Base-by-base conservation (phyloP, 2,797 vertebrate species). In the Cygnus olor region DNA sequence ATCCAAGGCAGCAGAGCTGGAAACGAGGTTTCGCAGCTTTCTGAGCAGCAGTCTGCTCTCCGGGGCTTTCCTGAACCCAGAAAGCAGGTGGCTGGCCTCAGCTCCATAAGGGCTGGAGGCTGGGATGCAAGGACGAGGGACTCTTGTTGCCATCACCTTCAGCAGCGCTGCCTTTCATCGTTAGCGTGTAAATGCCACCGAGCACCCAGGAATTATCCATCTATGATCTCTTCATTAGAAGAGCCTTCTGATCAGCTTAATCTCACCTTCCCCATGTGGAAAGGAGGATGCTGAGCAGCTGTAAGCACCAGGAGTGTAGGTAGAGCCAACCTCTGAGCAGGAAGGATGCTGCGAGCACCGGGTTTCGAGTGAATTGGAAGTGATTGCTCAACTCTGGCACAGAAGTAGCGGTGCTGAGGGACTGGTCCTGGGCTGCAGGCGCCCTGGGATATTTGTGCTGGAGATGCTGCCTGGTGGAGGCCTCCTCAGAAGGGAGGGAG, bases 151-250 rank as follows among this genome's bases (percentile, higher is more conserved):
- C 56, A 15, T 83, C 80, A 81, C 94, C 90, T 89, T 90, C 69
- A 90, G 16, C 72, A 57, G 70, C 49, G 60, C 40, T 5, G 73
- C 47, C 40, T 94, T 85, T 91, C 93, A 84, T 84, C 85, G 34
- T 36, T 30, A 76, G 58, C 88, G 13, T 53, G 79, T 72, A 86
- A 94, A 92, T 90, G 69, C 71, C 93, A 82, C 63, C 22, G 13
- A 85, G 49, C 86, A 71, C 84, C 90, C 90, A 78, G 96, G 91
- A 94, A 64, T 89, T 54, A 58, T 17, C 80, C 36, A 9, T 4
- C 73, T 95, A 20, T 88, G 94, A 92, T 95, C 92, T 91, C 87
- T 88, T 80, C 82, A 88, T 89, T 87, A 96, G 73, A 78, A 58
- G 64, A 92, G 88, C 88, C 77, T 91, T 92, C 87, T 93, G 70